Percentiles rank a stretch among this genome's conserved stretches.
phyloP scores from a whole-genome alignment of 1,140 invertebrate species.

The Magallana gigas region DNA sequence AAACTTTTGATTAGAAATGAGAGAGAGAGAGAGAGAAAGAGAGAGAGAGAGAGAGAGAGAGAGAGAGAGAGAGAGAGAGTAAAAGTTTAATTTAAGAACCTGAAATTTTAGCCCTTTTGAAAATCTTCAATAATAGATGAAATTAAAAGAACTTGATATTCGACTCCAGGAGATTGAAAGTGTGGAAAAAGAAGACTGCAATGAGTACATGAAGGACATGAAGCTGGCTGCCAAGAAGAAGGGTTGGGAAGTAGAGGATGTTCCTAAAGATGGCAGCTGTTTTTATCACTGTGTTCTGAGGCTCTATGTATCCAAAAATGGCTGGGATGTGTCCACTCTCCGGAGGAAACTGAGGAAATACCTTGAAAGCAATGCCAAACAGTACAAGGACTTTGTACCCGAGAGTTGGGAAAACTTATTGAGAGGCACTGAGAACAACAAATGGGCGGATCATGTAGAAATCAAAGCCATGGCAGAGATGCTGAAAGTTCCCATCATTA shows the following conservation, averaged over 20 bases:
- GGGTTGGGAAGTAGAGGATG: neutral
- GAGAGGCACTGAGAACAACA: neutral
- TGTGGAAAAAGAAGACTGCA: slow-evolving; percentile 2
- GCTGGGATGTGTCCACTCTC: neutral
- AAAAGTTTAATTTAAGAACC: too few relatives aligned
- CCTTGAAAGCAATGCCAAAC: neutral
- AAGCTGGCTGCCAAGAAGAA: neutral
- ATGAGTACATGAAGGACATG: slow-evolving; percentile 25
- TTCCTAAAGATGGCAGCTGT: slow-evolving; percentile 27
- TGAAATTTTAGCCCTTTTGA: too few relatives aligned
- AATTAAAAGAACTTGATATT: neutral
- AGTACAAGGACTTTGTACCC: neutral
- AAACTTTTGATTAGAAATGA: too few relatives aligned
- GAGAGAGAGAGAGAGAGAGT: too few relatives aligned
- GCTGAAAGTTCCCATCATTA: neutral
- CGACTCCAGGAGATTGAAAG: neutral
- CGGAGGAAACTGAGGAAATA: slow-evolving; percentile 8
- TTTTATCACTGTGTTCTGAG: slow-evolving; percentile 4
- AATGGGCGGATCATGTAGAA: slow-evolving; percentile 24
- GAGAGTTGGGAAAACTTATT: neutral
- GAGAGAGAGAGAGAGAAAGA: too few relatives aligned
- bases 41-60: too few relatives aligned
- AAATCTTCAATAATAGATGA: too few relatives aligned
- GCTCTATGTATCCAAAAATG: neutral
- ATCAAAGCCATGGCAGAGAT: neutral